phyloP scores from a whole-genome alignment of 2,113 vertebrate species.

The Fregata magnificens region DNA sequence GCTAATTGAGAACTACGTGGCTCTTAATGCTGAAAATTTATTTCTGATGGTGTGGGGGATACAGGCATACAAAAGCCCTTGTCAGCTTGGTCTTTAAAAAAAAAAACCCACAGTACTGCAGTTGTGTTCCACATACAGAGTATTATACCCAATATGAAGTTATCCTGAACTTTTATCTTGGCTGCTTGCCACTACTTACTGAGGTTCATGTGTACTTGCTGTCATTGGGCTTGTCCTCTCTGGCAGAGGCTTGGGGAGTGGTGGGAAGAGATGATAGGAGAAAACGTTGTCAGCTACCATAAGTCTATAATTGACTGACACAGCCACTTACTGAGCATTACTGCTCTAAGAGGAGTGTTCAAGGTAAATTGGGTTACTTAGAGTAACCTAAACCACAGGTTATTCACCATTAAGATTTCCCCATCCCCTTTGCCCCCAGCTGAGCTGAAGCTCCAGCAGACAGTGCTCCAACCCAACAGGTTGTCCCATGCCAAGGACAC shows the following conservation, averaged over 20 bases:
- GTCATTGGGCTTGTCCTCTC: constrained; percentile 10
- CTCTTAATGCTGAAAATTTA: not conserved
- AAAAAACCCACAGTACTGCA: not conserved
- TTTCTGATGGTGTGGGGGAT: not conserved
- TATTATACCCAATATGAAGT: not conserved
- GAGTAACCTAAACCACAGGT: not conserved
- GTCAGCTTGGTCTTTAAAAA: not conserved
- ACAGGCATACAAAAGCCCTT: not conserved
- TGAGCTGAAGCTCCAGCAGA: not conserved
- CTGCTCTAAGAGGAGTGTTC: not conserved
- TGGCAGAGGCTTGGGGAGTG: constrained; percentile 33
- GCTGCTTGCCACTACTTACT: not conserved
- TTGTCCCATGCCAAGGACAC: not conserved
- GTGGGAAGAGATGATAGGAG: constrained; percentile 9
- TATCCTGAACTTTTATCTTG: not conserved
- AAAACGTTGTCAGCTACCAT: not conserved
- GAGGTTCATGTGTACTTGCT: not conserved
- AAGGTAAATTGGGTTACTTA: not conserved
- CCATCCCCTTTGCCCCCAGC: not conserved
- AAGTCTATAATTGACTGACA: constrained; percentile 32
- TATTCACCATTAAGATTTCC: not conserved
- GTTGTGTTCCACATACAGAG: not conserved
- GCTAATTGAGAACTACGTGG: not conserved
- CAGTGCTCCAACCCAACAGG: not conserved
- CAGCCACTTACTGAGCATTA: not conserved